Evolutionary conservation across 1,140 invertebrate species (phyloP).

Genomic region (Caligus rogercresseyi): DNA sequence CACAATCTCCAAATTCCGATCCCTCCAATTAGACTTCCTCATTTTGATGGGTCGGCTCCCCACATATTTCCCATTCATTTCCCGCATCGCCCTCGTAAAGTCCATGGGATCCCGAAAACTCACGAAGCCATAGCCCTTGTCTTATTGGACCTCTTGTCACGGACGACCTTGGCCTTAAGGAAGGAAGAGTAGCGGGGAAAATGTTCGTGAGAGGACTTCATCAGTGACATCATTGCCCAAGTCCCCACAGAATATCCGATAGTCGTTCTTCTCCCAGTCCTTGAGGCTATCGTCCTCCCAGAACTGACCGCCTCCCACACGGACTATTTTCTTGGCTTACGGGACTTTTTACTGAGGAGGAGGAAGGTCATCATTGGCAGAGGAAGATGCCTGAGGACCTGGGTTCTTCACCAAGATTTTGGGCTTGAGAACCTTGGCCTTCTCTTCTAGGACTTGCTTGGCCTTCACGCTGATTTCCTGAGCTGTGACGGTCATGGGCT

Average conservation of each 20-base stretch:
- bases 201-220: constrained; percentile 77
- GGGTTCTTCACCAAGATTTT: not conserved
- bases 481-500: not conserved
- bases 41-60: constrained; percentile 95
- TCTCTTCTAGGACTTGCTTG: constrained; percentile 10
- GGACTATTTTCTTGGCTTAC: constrained; percentile 55
- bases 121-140: constrained; percentile 96
- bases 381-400: not conserved
- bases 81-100: constrained; percentile 75
- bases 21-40: constrained; percentile 87
- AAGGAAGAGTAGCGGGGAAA: constrained; percentile 90
- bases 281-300: constrained; percentile 82
- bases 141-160: constrained; percentile 93
- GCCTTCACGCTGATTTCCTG: not conserved
- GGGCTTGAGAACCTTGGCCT: constrained; percentile 1
- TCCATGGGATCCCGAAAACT: constrained; percentile 95
- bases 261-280: constrained; percentile 70
- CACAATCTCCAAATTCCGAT: constrained; percentile 76
- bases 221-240: constrained; percentile 97
- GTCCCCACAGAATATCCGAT: constrained; percentile 91
- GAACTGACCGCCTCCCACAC: constrained; percentile 72
- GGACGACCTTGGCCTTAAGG: constrained; percentile 77
- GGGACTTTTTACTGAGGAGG: constrained; percentile 33
- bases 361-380: no score
- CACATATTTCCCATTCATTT: constrained; percentile 56